Evolutionary conservation across 1,140 invertebrate genomes (phyloP).

Genomic region (Monomorium pharaonis): DNA sequence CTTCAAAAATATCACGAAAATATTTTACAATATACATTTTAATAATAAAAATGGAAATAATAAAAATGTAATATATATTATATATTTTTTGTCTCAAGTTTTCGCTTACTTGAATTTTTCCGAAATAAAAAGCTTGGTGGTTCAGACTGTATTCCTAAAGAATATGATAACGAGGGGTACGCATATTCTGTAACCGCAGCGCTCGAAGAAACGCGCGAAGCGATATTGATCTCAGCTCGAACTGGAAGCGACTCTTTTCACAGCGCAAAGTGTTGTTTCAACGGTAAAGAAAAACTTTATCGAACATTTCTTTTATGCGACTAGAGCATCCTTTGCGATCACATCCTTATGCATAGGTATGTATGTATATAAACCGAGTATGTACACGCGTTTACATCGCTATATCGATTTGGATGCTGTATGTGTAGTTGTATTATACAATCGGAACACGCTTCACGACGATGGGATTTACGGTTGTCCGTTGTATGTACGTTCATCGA

Average conservation of each 20-base stretch:
- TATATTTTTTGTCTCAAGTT: background rate
- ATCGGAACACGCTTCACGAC: constrained; percentile 61
- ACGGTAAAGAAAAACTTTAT: constrained; percentile 18
- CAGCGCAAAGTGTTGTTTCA: background rate
- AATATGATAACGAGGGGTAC: constrained; percentile 12
- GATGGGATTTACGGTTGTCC: constrained; percentile 54
- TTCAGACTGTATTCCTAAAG: constrained; percentile 20
- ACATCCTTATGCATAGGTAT: constrained; percentile 71
- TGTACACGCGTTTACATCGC: constrained; percentile 68
- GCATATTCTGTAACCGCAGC: background rate
- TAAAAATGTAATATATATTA: constrained; percentile 6
- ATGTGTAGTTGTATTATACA: constrained; percentile 71
- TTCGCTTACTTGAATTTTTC: constrained; percentile 3
- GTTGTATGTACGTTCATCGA: constrained; percentile 30
- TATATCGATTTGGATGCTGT: constrained; percentile 75
- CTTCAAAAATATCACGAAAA: background rate
- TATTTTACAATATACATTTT: background rate
- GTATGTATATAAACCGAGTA: constrained; percentile 74
- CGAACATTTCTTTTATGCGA: background rate
- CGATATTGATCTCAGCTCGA: constrained; percentile 20
- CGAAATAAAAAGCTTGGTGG: constrained; percentile 4
- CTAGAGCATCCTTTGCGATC: constrained; percentile 18
- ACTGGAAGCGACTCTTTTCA: background rate
- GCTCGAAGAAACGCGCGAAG: constrained; percentile 14
- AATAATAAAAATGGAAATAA: background rate